Evolutionary conservation across 2,797 vertebrate species (phyloP).

Genomic region (Labeo calbasu): DNA sequence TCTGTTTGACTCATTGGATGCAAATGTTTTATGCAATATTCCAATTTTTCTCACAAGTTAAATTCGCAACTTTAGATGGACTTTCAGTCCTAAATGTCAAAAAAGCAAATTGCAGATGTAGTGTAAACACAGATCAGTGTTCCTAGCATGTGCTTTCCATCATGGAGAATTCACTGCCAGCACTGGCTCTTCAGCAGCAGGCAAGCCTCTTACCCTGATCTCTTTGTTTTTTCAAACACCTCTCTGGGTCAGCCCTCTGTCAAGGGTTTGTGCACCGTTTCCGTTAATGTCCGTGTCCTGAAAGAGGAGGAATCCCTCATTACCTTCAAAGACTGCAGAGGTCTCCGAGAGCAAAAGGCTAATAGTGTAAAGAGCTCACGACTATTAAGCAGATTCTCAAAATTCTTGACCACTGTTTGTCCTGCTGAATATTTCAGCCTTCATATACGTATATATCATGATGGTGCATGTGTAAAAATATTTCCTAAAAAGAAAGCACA

Average conservation of each 20-base stretch:
- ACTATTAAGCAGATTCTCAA: slow-evolving; percentile 53
- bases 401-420: slow-evolving; percentile 38
- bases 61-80: no score
- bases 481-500: background rate
- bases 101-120: background rate
- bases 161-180: background rate
- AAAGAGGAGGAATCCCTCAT: slow-evolving; percentile 33
- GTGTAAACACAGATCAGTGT: background rate
- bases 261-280: slow-evolving; percentile 2
- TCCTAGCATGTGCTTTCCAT: background rate
- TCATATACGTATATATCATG: background rate
- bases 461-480: background rate
- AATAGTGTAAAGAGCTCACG: slow-evolving; percentile 61
- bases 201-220: slow-evolving; percentile 44
- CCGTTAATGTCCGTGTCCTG: background rate
- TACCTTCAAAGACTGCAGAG: slow-evolving; percentile 44
- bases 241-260: background rate
- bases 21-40: no score
- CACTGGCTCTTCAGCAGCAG: slow-evolving; percentile 11
- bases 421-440: slow-evolving; percentile 10
- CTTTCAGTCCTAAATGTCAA: background rate
- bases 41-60: no score
- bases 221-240: slow-evolving; percentile 25
- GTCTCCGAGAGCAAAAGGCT: slow-evolving; percentile 49
- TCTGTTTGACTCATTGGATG: no score